These are phyloP conservation scores for Pammene aurita DNA, from an alignment of 2,888 invertebrate species.

Conservation along the genomic window DNA sequence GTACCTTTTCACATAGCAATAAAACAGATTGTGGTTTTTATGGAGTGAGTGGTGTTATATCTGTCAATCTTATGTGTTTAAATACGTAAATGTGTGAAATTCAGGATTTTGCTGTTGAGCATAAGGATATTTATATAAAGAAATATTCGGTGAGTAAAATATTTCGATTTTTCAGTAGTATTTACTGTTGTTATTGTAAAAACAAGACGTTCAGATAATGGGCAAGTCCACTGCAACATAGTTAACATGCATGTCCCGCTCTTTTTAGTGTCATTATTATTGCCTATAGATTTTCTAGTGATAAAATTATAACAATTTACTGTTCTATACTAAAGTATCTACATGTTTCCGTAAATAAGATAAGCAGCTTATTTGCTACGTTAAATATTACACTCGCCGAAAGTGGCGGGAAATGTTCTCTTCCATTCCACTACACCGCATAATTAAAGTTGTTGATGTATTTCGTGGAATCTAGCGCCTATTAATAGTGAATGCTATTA, in stretches of 20 bases:
- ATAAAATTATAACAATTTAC: conserved; percentile 21
- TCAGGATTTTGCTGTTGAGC: conserved; percentile 87
- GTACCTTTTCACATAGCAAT: conserved; percentile 80
- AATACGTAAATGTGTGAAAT: conserved; percentile 86
- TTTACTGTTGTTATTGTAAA: conserved; percentile 55
- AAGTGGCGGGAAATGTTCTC: conserved; percentile 70
- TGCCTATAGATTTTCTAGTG: conserved; percentile 14
- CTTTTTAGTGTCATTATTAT: conserved; percentile 76
- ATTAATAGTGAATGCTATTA: not conserved
- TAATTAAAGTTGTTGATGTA: not conserved
- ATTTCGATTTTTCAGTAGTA: conserved; percentile 44
- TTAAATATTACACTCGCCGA: conserved; percentile 42
- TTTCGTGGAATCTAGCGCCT: conserved; percentile 2
- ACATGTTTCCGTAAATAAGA: not conserved
- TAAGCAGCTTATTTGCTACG: not conserved
- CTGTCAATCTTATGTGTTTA: conserved; percentile 80
- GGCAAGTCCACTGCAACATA: conserved; percentile 70
- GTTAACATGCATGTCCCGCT: conserved; percentile 77
- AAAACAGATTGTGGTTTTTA: conserved; percentile 81
- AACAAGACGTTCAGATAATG: conserved; percentile 65
- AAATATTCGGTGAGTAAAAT: conserved; percentile 86
- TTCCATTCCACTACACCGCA: conserved; percentile 18
- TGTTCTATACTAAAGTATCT: not conserved
- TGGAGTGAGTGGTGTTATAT: conserved; percentile 82
- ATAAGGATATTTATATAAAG: conserved; percentile 85